phyloP scores from a whole-genome alignment of 2,888 invertebrate genomes.

The Atherix ibis region DNA sequence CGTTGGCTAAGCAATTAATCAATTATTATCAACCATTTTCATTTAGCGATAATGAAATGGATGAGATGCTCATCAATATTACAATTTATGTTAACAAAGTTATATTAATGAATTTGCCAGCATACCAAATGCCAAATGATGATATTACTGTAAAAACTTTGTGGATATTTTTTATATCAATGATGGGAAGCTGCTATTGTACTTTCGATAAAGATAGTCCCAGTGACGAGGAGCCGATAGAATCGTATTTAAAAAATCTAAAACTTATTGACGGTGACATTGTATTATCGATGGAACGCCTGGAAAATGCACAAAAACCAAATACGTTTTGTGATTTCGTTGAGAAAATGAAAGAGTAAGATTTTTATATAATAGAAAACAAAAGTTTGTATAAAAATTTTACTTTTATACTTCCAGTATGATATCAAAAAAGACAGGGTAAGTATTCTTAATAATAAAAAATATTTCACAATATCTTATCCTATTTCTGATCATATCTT shows the following conservation, averaged over 20 bases:
- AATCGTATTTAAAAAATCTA: constrained; percentile 21
- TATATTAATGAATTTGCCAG: constrained; percentile 21
- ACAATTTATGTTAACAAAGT: constrained; percentile 29
- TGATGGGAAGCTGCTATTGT: constrained; percentile 25
- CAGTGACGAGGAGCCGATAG: constrained; percentile 11
- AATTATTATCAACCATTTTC: constrained; percentile 28
- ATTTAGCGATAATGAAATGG: constrained; percentile 25
- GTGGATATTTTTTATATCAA: constrained; percentile 29
- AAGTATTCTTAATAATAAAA: no score
- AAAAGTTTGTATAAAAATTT: constrained; percentile 1
- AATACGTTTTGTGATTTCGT: constrained; percentile 27
- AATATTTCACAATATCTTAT: no score
- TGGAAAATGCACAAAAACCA: constrained; percentile 24
- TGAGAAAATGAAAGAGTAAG: constrained; percentile 16
- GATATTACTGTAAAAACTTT: constrained; percentile 29
- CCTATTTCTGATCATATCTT: no score
- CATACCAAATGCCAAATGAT: constrained; percentile 18
- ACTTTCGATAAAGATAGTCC: neutral
- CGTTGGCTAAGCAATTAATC: constrained; percentile 26
- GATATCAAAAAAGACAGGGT: no score
- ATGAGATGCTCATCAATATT: constrained; percentile 25
- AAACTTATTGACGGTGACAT: constrained; percentile 26
- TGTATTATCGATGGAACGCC: constrained; percentile 19
- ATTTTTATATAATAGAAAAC: neutral
- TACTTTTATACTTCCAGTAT: constrained; percentile 8